These are phyloP conservation scores for Cataglyphis rosenhaueri DNA, from an alignment of 2,888 invertebrate genomes.

Conservation along the genomic window DNA sequence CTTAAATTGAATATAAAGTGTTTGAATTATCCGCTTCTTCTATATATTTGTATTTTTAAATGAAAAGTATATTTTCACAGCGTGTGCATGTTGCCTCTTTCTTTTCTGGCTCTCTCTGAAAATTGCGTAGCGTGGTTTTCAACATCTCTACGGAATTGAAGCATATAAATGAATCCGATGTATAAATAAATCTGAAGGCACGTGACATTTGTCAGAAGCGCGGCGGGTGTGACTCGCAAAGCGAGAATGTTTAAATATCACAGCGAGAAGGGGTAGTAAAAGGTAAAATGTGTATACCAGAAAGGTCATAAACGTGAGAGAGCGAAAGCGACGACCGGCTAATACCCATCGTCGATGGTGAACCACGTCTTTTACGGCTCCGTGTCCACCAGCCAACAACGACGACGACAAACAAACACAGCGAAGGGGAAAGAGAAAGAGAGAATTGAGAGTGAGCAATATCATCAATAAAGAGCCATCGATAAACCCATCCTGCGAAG, in stretches of 20 bases:
- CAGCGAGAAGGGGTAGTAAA: too few species aligned
- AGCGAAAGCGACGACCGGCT: neutral
- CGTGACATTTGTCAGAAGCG: constrained; percentile 12
- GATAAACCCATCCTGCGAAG: constrained; percentile 33
- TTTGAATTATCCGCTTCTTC: neutral
- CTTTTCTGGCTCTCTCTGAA: neutral
- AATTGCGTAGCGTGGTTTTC: neutral
- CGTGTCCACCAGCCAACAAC: constrained; percentile 7
- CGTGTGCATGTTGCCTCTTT: neutral
- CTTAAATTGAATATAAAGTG: neutral
- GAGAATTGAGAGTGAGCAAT: constrained; percentile 12
- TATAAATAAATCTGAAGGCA: neutral
- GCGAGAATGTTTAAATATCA: constrained; percentile 28
- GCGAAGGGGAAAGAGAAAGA: neutral
- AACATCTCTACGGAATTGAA: constrained; percentile 10
- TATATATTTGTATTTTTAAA: neutral
- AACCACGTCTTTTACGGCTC: constrained; percentile 27
- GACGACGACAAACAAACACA: constrained; percentile 31
- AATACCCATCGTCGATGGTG: constrained; percentile 33
- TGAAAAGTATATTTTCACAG: neutral
- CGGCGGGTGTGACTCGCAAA: neutral
- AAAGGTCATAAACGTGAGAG: constrained; percentile 36
- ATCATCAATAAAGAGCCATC: constrained; percentile 44
- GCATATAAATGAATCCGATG: constrained; percentile 5
- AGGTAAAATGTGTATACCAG: neutral